Evolutionary conservation across 2,888 invertebrate genomes (phyloP).

Genomic region (Chloroclystis v-ata): DNA sequence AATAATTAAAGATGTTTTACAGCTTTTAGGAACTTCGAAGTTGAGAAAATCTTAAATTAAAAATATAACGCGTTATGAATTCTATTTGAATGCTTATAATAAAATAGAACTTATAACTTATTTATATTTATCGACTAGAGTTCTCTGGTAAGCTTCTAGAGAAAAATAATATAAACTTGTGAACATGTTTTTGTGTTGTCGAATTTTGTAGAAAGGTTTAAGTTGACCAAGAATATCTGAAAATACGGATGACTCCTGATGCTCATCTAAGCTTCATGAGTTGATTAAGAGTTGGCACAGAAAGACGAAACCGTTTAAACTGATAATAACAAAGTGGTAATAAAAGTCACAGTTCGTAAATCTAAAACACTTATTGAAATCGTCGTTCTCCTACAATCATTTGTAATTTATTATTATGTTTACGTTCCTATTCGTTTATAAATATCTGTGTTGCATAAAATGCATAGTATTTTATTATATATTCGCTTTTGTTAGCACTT

Average conservation of each 20-base stretch:
- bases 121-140: too few species aligned
- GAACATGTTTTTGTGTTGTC: too few species aligned
- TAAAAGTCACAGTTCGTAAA: conserved; percentile 2
- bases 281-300: conserved; percentile 1
- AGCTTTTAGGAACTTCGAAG: conserved; percentile 3
- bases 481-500: background rate
- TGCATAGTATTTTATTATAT: background rate
- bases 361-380: background rate
- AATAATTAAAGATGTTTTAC: conserved; percentile 29
- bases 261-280: too few species aligned
- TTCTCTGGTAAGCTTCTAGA: too few species aligned
- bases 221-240: too few species aligned
- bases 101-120: too few species aligned
- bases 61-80: background rate
- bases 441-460: background rate
- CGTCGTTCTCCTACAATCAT: background rate
- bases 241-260: too few species aligned
- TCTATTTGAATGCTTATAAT: too few species aligned
- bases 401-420: background rate
- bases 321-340: background rate
- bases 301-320: background rate
- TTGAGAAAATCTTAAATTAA: background rate
- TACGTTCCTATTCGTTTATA: background rate
- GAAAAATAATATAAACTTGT: too few species aligned
- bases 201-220: too few species aligned